Base-by-base conservation (phyloP, 1,140 invertebrate species). In the Sitophilus oryzae region DNA sequence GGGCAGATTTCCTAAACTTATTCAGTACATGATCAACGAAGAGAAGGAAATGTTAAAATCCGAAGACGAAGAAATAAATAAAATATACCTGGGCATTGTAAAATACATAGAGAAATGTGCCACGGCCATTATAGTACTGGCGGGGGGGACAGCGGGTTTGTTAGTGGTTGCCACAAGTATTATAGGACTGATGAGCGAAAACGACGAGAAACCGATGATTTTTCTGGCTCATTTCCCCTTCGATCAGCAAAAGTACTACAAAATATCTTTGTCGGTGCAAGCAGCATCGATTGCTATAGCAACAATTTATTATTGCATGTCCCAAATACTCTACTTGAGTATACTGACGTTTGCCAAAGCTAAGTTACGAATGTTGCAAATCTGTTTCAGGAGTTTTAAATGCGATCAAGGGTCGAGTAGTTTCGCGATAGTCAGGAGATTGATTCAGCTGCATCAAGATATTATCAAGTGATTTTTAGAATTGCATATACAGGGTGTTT, bases 221-320 rank as follows among this genome's bases (percentile, higher is more conserved):
- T 19, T 51, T 37, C 20, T 51, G 40, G 30, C 35, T 5, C 30
- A 38, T 51, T 49, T 49, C 22, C 47, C 47, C 18, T 49, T 49
- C 38, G 47, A 52, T 41, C 30, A 42, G 6, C 10, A 44, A 20
- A 11, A 23, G 11, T 5, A 42, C 16, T 43, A 52, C 23, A n/a
- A 14, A 21, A 10, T 23, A 34, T 43, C 41, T 19, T 18, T 52
- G 15, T 19, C 34, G 19, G 16, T 42, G 21, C 50, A 52, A 35
- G 20, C 11, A 20, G 35, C 38, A 6, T 49, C 25, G 11, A 3
- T 49, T 4, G 19, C 1, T 22, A n/a, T 49, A n/a, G 47, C 35
- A 1, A n/a, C 16, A n/a, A 10, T 22, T 1, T 49, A 49, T 25
- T 49, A 38, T 21, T 49, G 47, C 19, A 37, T 49, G 47, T 18